These are phyloP conservation scores for Pitangus sulphuratus DNA, from an alignment of 2,797 vertebrate species.

Conservation along the genomic window DNA sequence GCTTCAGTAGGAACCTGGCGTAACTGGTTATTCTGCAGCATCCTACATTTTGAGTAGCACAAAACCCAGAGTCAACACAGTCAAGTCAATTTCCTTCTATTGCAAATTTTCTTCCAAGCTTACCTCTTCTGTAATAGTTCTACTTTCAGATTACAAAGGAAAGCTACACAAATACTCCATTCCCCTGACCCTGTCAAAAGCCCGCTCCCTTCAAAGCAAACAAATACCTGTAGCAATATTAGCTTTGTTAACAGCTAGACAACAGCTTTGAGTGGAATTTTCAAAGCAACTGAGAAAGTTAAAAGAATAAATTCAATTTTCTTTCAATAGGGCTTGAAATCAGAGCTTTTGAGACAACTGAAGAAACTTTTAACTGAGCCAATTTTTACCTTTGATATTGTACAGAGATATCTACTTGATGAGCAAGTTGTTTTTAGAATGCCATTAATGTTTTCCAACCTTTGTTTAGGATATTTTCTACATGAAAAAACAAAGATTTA, in stretches of 20 bases:
- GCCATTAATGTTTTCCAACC: constrained; percentile 35
- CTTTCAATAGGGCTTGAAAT: neutral
- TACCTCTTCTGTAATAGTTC: neutral
- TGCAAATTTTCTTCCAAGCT: neutral
- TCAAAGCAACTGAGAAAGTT: constrained; percentile 8
- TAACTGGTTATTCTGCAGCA: constrained; percentile 95
- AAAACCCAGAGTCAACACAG: constrained; percentile 22
- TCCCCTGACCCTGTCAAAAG: neutral
- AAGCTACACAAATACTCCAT: neutral
- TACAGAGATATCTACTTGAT: constrained; percentile 41
- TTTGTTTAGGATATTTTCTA: constrained; percentile 37
- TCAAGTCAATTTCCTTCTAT: neutral
- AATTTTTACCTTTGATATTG: constrained; percentile 32
- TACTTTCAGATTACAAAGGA: neutral
- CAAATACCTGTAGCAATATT: neutral
- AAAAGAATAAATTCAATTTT: neutral
- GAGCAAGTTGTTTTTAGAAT: constrained; percentile 41
- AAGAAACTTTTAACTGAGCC: neutral
- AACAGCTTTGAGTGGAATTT: neutral
- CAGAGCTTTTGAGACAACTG: neutral
- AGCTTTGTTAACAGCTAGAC: neutral
- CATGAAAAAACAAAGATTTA: constrained; percentile 16
- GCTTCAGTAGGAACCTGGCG: constrained; percentile 86
- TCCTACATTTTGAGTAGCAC: constrained; percentile 76
- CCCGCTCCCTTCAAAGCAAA: neutral